These are phyloP conservation scores for Hippoglossus stenolepis DNA, from an alignment of 2,113 vertebrate species.

Conservation along the genomic window DNA sequence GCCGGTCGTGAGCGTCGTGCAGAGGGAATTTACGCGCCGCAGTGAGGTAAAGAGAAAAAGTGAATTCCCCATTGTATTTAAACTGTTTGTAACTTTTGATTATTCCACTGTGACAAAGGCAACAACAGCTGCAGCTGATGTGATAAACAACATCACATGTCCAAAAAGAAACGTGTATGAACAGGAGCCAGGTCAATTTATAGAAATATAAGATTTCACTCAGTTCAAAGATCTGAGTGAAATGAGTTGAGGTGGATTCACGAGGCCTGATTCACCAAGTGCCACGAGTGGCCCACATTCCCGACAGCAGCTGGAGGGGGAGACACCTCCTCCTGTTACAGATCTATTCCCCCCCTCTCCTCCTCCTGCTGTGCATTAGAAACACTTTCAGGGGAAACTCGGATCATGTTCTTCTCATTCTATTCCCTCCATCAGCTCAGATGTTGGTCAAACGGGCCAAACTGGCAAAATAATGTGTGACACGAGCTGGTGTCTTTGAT, in stretches of 20 bases:
- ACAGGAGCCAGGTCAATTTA: not conserved
- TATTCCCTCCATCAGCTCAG: no score
- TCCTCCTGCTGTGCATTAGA: not conserved
- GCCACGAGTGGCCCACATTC: not conserved
- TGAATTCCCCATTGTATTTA: not conserved
- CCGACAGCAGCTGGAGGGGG: not conserved
- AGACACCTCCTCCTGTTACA: not conserved
- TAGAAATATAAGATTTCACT: not conserved
- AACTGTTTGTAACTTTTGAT: constrained; percentile 24
- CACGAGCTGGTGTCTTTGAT: not conserved
- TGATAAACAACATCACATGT: not conserved
- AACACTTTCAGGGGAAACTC: not conserved
- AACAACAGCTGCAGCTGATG: not conserved
- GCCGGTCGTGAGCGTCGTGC: constrained; percentile 93
- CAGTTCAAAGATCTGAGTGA: not conserved
- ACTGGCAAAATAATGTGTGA: not conserved
- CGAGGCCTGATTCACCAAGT: not conserved
- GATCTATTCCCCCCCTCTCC: not conserved
- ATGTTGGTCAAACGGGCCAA: not conserved
- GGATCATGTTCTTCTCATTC: not conserved
- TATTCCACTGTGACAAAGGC: not conserved
- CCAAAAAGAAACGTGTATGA: not conserved
- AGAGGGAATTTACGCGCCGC: constrained; percentile 86
- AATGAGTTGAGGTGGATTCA: not conserved
- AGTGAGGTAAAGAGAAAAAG: constrained; percentile 88